Conservation (phyloP, 2,888 invertebrate genomes). For the Allolobophora icterica region DNA sequence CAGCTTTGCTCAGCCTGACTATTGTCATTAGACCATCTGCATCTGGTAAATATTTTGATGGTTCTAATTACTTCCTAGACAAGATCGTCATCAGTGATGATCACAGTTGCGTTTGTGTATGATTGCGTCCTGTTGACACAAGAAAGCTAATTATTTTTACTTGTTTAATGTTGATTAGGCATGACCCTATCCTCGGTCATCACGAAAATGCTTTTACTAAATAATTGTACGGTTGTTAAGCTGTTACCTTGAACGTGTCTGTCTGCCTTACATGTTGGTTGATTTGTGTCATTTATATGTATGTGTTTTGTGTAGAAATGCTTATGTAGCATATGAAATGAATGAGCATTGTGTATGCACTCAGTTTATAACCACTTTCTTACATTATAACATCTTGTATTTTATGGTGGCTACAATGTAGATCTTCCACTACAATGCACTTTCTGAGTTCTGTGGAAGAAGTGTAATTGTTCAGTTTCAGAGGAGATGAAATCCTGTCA, state of each 20-base stretch:
- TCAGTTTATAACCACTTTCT: background rate
- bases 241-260: too few relatives aligned
- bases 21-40: conserved; percentile 9
- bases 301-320: too few relatives aligned
- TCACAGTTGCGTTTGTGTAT: background rate
- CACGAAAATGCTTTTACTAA: background rate
- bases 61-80: background rate
- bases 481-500: background rate
- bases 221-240: background rate
- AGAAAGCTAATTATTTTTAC: background rate
- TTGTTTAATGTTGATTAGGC: background rate
- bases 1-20: background rate
- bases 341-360: background rate
- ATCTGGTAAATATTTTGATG: background rate
- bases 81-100: background rate
- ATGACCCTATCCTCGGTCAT: background rate
- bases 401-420: background rate
- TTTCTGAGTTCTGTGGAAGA: background rate
- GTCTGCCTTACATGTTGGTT: background rate
- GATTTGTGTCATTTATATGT: background rate
- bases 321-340: too few relatives aligned
- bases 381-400: background rate
- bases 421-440: background rate
- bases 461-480: background rate
- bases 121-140: conserved; percentile 8